Evolutionary conservation across 1,140 invertebrate species (phyloP).

Genomic region (Dreissena rostriformis): DNA sequence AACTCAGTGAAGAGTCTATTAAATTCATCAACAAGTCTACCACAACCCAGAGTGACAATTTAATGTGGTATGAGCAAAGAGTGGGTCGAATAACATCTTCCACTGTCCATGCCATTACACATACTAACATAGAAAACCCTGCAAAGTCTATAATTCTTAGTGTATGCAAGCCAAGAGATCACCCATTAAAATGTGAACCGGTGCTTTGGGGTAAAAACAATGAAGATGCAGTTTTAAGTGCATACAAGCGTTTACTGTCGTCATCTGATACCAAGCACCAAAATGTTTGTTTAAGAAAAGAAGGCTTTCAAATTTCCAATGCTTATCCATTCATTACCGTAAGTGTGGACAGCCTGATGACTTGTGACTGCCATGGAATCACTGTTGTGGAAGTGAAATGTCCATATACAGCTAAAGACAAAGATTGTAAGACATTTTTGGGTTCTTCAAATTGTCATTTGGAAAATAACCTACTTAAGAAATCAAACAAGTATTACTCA

Average conservation of each 20-base stretch:
- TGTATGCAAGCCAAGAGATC: no score
- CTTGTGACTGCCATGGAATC: neutral
- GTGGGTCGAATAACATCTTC: constrained; percentile 1
- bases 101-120: neutral
- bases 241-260: neutral
- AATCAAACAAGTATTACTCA: neutral
- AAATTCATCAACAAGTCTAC: constrained; percentile 6
- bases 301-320: neutral
- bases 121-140: neutral
- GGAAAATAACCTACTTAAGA: constrained; percentile 1
- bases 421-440: neutral
- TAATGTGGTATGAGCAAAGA: neutral
- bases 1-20: neutral
- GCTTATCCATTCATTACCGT: neutral
- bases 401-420: neutral
- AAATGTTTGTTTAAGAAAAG: neutral
- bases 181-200: no score
- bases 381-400: constrained; percentile 9
- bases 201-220: no score
- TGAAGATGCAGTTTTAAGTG: neutral
- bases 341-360: neutral
- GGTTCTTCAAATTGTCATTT: neutral
- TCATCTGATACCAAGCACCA: neutral
- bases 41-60: neutral
- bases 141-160: constrained; percentile 18